phyloP scores from a whole-genome alignment of 2,113 vertebrate genomes.

The Boulengeromyrus knoepffleri region DNA sequence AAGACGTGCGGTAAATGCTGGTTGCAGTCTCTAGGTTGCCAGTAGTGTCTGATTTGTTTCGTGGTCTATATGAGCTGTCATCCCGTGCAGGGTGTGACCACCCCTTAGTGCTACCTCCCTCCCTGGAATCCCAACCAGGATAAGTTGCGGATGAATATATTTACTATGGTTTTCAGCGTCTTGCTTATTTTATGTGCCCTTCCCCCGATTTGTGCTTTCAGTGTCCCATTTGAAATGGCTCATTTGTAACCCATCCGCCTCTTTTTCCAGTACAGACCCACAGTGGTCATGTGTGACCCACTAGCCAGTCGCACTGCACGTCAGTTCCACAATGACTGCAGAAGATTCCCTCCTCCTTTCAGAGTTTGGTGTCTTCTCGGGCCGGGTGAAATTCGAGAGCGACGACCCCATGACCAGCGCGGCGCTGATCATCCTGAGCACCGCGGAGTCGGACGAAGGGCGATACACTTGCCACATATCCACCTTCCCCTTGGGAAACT shows the following conservation, averaged over 20 bases:
- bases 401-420: constrained; percentile 42
- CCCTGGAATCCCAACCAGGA: background rate
- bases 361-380: constrained; percentile 52
- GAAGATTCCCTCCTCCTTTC: background rate
- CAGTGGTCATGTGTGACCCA: background rate
- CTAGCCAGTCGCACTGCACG: background rate
- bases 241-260: background rate
- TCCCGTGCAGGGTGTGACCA: background rate
- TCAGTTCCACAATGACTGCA: background rate
- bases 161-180: background rate
- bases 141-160: background rate
- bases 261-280: background rate
- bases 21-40: background rate
- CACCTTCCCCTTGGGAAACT: constrained; percentile 61
- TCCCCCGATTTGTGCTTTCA: background rate
- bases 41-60: background rate
- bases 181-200: background rate
- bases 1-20: background rate
- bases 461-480: constrained; percentile 56
- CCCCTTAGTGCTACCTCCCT: background rate
- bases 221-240: background rate
- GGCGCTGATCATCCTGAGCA: constrained; percentile 49
- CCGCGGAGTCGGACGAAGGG: constrained; percentile 50
- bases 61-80: background rate
- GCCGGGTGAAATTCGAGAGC: constrained; percentile 51